Percentiles rank a stretch among this genome's conserved stretches.
Evolutionary conservation across 2,797 vertebrate genomes (phyloP).

Genomic region (Cynopterus sphinx): DNA sequence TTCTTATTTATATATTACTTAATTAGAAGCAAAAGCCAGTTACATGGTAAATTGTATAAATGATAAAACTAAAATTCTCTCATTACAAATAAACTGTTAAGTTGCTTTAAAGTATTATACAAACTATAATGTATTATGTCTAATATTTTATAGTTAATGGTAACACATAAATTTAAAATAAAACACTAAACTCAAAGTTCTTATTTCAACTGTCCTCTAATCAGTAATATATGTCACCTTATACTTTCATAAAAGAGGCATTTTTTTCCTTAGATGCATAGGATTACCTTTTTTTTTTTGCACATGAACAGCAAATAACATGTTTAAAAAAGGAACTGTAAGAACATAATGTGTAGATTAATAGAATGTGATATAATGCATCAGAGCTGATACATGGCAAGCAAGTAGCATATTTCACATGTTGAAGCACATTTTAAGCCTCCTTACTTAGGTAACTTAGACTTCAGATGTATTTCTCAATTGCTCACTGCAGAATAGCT

Average conservation of each 20-base stretch:
- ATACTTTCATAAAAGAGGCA: constrained; percentile 14
- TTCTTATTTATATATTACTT: background rate
- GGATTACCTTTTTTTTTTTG: background rate
- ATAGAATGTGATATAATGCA: background rate
- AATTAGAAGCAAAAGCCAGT: background rate
- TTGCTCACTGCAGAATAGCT: constrained; percentile 67
- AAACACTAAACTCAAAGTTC: constrained; percentile 1
- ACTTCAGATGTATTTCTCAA: constrained; percentile 66
- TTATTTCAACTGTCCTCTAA: background rate
- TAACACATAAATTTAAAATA: background rate
- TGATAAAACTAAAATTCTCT: background rate
- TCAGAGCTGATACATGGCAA: background rate
- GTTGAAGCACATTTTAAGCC: background rate
- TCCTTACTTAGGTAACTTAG: constrained; percentile 62
- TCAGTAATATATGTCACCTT: background rate
- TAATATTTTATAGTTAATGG: background rate
- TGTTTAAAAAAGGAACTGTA: background rate
- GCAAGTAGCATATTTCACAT: background rate
- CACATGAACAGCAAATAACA: background rate
- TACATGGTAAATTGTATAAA: background rate
- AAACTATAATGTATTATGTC: background rate
- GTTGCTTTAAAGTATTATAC: background rate
- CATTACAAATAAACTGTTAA: background rate
- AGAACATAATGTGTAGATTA: background rate
- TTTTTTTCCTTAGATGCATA: background rate